These are phyloP conservation scores for Stenichneumon culpator DNA, from an alignment of 2,888 invertebrate species.

Conservation along the genomic window DNA sequence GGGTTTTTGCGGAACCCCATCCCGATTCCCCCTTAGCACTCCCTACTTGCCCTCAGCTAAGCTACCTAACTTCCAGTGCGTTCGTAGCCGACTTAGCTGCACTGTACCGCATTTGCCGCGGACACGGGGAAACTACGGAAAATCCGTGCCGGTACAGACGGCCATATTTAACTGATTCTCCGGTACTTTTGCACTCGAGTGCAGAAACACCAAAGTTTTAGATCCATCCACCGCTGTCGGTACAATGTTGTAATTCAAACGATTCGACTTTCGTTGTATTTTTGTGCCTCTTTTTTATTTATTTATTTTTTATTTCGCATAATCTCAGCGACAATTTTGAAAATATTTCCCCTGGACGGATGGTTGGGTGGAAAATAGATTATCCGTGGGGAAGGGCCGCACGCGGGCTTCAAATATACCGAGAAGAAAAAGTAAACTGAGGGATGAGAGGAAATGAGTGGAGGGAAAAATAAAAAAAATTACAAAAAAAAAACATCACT, in stretches of 20 bases:
- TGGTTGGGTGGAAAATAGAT: conserved; percentile 41
- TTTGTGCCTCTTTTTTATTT: neutral
- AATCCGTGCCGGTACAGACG: no score
- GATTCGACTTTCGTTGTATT: neutral
- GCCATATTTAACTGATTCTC: no score
- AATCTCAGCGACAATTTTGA: neutral
- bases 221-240: no score
- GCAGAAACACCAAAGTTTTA: no score
- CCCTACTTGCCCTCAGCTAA: no score
- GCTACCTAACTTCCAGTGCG: no score
- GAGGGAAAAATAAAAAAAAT: conserved; percentile 5
- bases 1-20: no score
- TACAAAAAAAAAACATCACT: neutral
- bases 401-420: neutral
- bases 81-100: no score
- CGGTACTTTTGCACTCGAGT: no score
- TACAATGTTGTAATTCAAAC: neutral
- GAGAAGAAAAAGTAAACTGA: conserved; percentile 26
- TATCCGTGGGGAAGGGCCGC: conserved; percentile 25
- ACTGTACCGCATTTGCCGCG: no score
- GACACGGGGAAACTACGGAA: no score
- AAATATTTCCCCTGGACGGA: conserved; percentile 38
- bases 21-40: no score
- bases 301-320: neutral
- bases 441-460: conserved; percentile 14